Evolutionary conservation across 1,140 invertebrate genomes (phyloP).

Genomic region (Babylonia areolata): DNA sequence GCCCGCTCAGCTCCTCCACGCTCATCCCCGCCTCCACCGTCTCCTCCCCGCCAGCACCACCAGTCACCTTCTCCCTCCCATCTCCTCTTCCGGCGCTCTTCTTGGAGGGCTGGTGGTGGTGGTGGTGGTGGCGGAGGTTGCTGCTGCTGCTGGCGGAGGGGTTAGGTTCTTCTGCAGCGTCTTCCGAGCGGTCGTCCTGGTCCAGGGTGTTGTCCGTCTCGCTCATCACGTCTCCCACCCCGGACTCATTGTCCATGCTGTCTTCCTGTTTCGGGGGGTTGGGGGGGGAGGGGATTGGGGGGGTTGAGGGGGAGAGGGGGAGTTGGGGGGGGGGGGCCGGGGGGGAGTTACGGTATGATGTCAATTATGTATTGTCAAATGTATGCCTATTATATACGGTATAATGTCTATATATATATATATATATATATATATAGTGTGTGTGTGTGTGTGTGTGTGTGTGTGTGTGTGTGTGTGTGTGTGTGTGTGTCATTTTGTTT

Average conservation of each 20-base stretch:
- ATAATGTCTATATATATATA: no score
- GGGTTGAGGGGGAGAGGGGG: neutral
- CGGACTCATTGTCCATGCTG: slow-evolving; percentile 42
- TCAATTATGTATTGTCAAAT: no score
- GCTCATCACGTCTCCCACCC: slow-evolving; percentile 38
- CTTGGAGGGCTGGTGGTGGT: neutral
- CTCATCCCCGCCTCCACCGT: slow-evolving; percentile 54
- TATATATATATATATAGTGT: no score
- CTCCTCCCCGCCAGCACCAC: slow-evolving; percentile 36
- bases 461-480: no score
- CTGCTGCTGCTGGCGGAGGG: no score
- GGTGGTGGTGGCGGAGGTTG: neutral
- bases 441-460: no score
- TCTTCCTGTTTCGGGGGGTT: neutral
- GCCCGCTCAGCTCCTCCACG: slow-evolving; percentile 66
- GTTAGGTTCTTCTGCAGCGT: no score
- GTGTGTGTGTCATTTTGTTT: no score
- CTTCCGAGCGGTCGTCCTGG: no score
- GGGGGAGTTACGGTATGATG: neutral
- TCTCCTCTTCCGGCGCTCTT: slow-evolving; percentile 26
- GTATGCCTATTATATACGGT: no score
- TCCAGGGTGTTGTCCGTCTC: neutral
- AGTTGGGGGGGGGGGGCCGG: neutral
- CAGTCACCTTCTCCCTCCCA: slow-evolving; percentile 22
- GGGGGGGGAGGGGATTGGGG: neutral